Base-by-base conservation (phyloP, 2,797 vertebrate genomes). In the Pelobates cultripes region DNA sequence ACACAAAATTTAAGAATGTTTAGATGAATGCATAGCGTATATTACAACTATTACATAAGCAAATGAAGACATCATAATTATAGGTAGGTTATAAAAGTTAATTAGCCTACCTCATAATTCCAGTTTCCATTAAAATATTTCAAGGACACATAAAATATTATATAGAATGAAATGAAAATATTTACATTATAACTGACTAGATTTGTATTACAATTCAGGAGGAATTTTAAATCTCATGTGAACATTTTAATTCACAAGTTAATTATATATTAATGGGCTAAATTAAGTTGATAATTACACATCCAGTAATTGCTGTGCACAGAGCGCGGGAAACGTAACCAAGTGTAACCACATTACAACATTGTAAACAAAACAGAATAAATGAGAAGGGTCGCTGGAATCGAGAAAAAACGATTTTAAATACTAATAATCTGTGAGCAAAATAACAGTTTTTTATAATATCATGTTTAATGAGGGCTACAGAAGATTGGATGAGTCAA, bases 221-320 rank as follows among this genome's bases (percentile, higher is more conserved):
- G 7, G 41, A 43, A 43, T 13, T 9, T 68, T 7, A 68, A 68
- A 68, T 43, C 66, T 68, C 66, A 12, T 68, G 8, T 40, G 61
- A 64, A n/a, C 17, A n/a, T 64, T 64, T 64, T 64, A 64, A 7
- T 73, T 44, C 7, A 42, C 4, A 4, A 55, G 55, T 60, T 75
- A 75, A 63, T 63, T 60, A 63, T 45, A 55, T 17, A 75, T 75
- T 63, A 75, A 75, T 63, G 73, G 55, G 47, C 12, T 75, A 61
- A 43, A 61, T 63, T 42, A 75, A 74, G 13, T 41, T 9, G 51
- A 74, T 74, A 60, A 60, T 75, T 63, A 75, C 41, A 63, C 14
- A 12, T 68, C 3, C 57, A 44, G 57, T 63, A 75, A 75, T 75
- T 63, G 43, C 73, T 45, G 57, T 44, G n/a, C 7, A 40, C 7